A percentile compares a stretch with the other conserved stretches of the same genome.
These are phyloP conservation scores for Hylaea fasciaria DNA, from an alignment of 2,888 invertebrate genomes.

Conservation along the genomic window DNA sequence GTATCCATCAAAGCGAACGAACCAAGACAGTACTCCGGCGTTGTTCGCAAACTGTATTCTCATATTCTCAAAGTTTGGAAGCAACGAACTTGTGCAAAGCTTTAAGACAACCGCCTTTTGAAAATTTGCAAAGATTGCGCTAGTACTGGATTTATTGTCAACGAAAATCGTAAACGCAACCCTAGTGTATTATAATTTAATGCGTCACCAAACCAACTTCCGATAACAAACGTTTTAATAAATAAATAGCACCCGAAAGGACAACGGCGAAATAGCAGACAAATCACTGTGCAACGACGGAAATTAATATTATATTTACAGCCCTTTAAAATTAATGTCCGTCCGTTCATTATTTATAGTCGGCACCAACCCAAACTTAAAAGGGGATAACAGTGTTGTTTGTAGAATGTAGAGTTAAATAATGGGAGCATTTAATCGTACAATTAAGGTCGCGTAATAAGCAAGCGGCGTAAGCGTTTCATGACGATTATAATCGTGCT, in stretches of 20 bases:
- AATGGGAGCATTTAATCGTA: slow-evolving; percentile 12
- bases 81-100: slow-evolving; percentile 11
- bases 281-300: slow-evolving; percentile 11
- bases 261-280: slow-evolving; percentile 14
- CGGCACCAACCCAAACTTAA: slow-evolving; percentile 9
- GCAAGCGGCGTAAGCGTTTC: slow-evolving; percentile 16
- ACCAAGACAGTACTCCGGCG: too few relatives aligned
- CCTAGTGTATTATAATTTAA: not conserved
- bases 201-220: not conserved
- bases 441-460: slow-evolving; percentile 28
- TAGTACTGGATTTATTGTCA: not conserved
- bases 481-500: slow-evolving; percentile 19
- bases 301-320: slow-evolving; percentile 27
- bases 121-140: slow-evolving; percentile 16
- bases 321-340: slow-evolving; percentile 17
- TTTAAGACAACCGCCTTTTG: slow-evolving; percentile 14
- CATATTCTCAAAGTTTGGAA: slow-evolving; percentile 24
- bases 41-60: slow-evolving; percentile 16
- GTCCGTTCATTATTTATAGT: slow-evolving; percentile 14
- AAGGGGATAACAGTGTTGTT: slow-evolving; percentile 11
- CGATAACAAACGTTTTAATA: slow-evolving; percentile 5
- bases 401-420: not conserved
- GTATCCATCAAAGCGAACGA: slow-evolving; percentile 11
- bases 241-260: slow-evolving; percentile 8
- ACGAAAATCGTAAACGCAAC: not conserved